Conservation (phyloP, 2,888 invertebrate species). For the Oithona nana region DNA sequence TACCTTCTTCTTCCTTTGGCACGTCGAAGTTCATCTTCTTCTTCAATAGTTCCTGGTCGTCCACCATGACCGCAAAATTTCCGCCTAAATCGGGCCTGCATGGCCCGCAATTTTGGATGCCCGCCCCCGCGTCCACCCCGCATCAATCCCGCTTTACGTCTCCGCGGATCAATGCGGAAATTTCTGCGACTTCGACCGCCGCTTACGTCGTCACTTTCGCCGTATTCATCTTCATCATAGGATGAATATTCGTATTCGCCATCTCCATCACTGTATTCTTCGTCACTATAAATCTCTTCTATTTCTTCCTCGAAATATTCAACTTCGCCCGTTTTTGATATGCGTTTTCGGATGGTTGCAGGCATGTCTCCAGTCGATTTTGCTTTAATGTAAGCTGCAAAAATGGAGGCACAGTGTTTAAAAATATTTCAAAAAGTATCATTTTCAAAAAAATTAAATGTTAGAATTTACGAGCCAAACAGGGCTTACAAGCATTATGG, state of each 20-base stretch:
- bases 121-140: not conserved
- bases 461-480: too few relatives aligned
- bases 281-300: not conserved
- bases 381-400: too few relatives aligned
- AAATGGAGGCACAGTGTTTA: too few relatives aligned
- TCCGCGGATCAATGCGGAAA: not conserved
- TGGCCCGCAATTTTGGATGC: not conserved
- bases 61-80: not conserved
- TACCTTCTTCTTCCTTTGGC: not conserved
- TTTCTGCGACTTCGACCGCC: not conserved
- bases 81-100: not conserved
- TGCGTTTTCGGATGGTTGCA: too few relatives aligned
- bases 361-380: too few relatives aligned
- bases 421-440: too few relatives aligned
- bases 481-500: too few relatives aligned
- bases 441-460: too few relatives aligned
- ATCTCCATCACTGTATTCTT: not conserved
- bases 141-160: not conserved
- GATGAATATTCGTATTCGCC: not conserved
- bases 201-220: not conserved
- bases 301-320: not conserved
- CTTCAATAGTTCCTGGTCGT: not conserved
- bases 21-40: not conserved
- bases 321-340: too few relatives aligned
- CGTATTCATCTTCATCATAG: not conserved